These are phyloP conservation scores for Corythaixoides concolor DNA, from an alignment of 2,113 vertebrate genomes.

Conservation along the genomic window DNA sequence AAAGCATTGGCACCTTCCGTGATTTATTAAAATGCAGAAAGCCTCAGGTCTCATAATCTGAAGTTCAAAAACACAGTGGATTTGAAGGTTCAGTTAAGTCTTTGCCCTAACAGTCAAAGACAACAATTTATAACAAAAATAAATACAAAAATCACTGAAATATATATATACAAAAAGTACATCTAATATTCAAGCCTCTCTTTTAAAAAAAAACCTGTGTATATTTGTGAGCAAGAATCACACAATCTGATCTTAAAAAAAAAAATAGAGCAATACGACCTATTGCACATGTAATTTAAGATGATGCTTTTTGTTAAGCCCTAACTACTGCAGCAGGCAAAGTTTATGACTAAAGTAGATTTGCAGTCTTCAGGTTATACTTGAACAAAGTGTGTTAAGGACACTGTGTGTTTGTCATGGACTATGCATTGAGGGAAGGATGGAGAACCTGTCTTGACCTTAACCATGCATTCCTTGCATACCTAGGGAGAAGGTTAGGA, in stretches of 20 bases:
- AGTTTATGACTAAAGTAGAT: neutral
- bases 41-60: conserved; percentile 27
- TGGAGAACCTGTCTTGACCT: neutral
- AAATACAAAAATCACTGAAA: conserved; percentile 84
- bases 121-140: conserved; percentile 80
- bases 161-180: conserved; percentile 82
- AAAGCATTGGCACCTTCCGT: conserved; percentile 59
- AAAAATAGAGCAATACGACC: conserved; percentile 19
- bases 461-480: neutral
- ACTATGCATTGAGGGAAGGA: neutral
- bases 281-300: conserved; percentile 69
- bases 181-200: conserved; percentile 75
- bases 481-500: neutral
- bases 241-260: neutral
- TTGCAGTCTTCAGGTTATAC: neutral
- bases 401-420: neutral
- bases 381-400: conserved; percentile 4
- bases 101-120: conserved; percentile 78
- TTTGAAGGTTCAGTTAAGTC: conserved; percentile 61
- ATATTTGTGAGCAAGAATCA: conserved; percentile 50
- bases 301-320: conserved; percentile 26
- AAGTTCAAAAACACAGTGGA: conserved; percentile 48
- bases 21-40: conserved; percentile 50
- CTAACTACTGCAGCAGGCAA: conserved; percentile 6
- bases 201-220: conserved; percentile 40